Evolutionary conservation across 2,113 vertebrate genomes (phyloP).

Genomic region (Aspiorhynchus laticeps): DNA sequence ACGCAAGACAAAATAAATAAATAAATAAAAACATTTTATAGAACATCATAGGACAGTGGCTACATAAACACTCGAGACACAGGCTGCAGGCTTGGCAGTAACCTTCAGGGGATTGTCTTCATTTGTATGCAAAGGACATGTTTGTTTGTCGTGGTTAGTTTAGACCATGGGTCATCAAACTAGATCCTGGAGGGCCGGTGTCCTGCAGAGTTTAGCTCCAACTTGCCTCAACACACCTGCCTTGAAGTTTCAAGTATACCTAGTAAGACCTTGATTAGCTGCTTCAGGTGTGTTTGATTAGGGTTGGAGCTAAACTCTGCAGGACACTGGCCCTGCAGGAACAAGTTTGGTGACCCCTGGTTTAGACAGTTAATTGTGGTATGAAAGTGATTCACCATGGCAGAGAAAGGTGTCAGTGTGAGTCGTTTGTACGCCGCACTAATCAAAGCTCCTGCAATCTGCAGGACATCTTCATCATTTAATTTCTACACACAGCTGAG

Average conservation of each 20-base stretch:
- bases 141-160: not conserved
- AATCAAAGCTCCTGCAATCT: slow-evolving; percentile 9
- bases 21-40: not conserved
- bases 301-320: too few relatives aligned
- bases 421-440: not conserved
- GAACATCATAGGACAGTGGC: not conserved
- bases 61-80: not conserved
- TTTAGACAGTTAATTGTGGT: slow-evolving; percentile 11
- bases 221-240: too few relatives aligned
- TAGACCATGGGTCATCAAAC: too few relatives aligned
- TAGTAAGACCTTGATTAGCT: too few relatives aligned
- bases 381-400: not conserved
- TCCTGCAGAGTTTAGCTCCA: too few relatives aligned
- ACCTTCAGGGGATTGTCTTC: not conserved
- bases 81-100: not conserved
- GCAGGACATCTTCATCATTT: slow-evolving; percentile 20
- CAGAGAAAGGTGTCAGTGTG: not conserved
- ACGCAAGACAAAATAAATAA: not conserved
- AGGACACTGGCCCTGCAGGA: too few relatives aligned
- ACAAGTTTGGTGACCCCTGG: too few relatives aligned
- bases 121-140: slow-evolving; percentile 17
- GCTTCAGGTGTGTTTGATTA: too few relatives aligned
- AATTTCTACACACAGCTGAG: not conserved
- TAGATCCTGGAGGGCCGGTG: too few relatives aligned
- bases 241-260: too few relatives aligned